Base-by-base conservation (phyloP, 64 coral and sea anemone species). In the Cladopsammia gracilis region DNA sequence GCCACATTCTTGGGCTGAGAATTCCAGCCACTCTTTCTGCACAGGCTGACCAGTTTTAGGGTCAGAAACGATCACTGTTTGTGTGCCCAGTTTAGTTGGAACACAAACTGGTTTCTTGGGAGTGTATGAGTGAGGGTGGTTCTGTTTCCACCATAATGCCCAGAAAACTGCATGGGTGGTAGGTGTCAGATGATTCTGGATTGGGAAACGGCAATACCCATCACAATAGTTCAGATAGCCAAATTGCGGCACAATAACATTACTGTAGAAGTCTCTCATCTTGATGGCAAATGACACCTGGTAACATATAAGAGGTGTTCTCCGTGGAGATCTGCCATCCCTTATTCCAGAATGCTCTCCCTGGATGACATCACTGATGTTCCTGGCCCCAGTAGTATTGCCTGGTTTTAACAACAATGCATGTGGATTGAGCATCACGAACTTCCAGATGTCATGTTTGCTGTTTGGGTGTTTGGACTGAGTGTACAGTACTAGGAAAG, bases 1-100 rank as follows among this genome's bases (percentile, higher is more conserved):
- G 25, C 70, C 70, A 12, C 70, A 72, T 34, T 72, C 70, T 43
- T 26, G 2, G 34, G 70, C 70, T 44, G 70, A 72, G 45, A 72
- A 72, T 13, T 72, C 34, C 70, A 24, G 34, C 70, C 70, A 72
- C 70, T 72, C 25, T 72, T 72, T 72, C 70, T 72, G 70, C 25
- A 72, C 70, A 15, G 70, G 70, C 25, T 72, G 70, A 5, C 34
- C 70, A 15, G 70, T 72, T 46, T 72, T 34, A 43, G 70, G 70
- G 25, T 72, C 70, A 43, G 25, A 43, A 0, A 43, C 10, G 25
- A 72, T 72, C 13, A 72, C 70, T 43, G 70, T 11, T 72, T 24
- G 25, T 5, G 25, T 43, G 10, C 25, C 34, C 15, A 72, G 34
- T 34, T 72, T 72, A 72, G 70, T 43, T 72, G 70, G 70, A 15